Evolutionary conservation across 2,797 vertebrate genomes (phyloP).

Genomic region (Rhabdophis nuchalis): DNA sequence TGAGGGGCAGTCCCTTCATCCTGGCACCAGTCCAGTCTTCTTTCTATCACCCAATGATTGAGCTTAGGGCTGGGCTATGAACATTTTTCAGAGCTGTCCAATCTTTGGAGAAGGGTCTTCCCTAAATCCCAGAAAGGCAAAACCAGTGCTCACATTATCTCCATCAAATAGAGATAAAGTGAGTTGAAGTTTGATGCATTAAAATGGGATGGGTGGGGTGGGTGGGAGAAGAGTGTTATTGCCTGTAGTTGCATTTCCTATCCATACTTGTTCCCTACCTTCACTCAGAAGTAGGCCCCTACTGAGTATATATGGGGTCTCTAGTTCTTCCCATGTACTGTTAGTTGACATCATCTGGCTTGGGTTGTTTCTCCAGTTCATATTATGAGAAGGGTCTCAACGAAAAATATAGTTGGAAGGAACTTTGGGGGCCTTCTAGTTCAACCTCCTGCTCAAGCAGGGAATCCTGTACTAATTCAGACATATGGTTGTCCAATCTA

Average conservation of each 20-base stretch:
- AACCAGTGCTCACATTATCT: too few species aligned
- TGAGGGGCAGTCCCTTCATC: background rate
- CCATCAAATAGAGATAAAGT: background rate
- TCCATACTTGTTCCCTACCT: background rate
- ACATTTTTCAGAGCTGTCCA: background rate
- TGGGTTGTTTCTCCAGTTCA: background rate
- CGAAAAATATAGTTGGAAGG: background rate
- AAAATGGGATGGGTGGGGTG: background rate
- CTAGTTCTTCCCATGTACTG: background rate
- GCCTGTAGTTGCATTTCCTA: background rate
- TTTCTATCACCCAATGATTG: background rate
- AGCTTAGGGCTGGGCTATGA: background rate
- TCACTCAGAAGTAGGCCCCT: background rate
- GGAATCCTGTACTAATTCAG: background rate
- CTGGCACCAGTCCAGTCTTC: background rate
- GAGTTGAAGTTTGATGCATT: background rate
- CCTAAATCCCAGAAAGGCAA: background rate
- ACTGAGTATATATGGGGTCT: background rate
- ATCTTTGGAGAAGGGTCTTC: background rate
- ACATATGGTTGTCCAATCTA: background rate
- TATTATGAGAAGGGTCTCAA: background rate
- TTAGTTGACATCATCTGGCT: background rate
- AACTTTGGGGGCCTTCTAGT: background rate
- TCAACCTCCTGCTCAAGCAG: background rate
- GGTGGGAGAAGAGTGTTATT: too few species aligned